phyloP scores from a whole-genome alignment of 2,888 invertebrate species.

The Octonoba sinensis region DNA sequence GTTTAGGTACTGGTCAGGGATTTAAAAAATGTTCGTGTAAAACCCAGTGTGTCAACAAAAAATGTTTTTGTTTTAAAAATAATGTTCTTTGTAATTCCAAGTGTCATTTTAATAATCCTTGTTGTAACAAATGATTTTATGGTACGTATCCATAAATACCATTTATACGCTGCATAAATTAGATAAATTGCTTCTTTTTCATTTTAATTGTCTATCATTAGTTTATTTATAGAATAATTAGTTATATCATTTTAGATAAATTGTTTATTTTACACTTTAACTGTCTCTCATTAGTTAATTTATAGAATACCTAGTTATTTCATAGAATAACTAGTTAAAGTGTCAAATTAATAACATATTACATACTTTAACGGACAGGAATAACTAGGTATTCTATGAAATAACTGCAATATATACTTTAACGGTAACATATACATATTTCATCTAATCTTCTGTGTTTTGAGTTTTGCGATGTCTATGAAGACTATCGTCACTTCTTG shows the following conservation, averaged over 20 bases:
- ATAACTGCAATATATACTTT: constrained; percentile 46
- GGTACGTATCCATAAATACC: constrained; percentile 37
- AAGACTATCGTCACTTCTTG: too few relatives aligned
- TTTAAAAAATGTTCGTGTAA: constrained; percentile 49
- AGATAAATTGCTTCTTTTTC: constrained; percentile 42
- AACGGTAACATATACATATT: constrained; percentile 29
- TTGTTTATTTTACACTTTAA: too few relatives aligned
- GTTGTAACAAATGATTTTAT: constrained; percentile 17
- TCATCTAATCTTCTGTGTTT: too few relatives aligned
- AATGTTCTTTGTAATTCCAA: too few relatives aligned
- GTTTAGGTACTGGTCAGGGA: constrained; percentile 42
- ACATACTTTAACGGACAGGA: too few relatives aligned
- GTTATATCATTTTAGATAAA: too few relatives aligned
- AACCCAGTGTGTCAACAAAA: constrained; percentile 52
- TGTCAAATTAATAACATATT: too few relatives aligned
- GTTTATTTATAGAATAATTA: too few relatives aligned
- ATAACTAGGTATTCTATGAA: constrained; percentile 47
- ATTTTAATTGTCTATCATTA: constrained; percentile 24
- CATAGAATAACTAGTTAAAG: too few relatives aligned
- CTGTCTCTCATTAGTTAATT: too few relatives aligned
- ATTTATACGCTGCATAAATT: constrained; percentile 47
- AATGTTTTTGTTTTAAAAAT: constrained; percentile 45
- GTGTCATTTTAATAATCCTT: background rate
- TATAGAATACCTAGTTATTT: too few relatives aligned
- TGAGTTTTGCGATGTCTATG: too few relatives aligned